Evolutionary conservation across 2,888 invertebrate genomes (phyloP).

Genomic region (Ichneumoninae sp.): DNA sequence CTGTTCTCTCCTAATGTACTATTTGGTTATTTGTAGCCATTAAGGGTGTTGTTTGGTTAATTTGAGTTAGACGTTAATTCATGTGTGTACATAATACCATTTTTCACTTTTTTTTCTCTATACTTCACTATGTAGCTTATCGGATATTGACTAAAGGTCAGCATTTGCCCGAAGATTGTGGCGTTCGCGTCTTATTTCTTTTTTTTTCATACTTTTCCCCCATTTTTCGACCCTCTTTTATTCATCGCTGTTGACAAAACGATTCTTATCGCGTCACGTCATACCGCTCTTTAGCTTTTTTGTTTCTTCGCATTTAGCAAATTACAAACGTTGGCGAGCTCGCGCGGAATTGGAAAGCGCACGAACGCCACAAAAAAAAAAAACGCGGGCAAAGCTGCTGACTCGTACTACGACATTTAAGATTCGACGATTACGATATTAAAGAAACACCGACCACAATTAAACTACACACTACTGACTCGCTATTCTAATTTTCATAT

Average conservation of each 20-base stretch:
- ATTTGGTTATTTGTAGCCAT: conserved; percentile 56
- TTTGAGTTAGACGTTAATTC: conserved; percentile 79
- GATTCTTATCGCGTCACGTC: conserved; percentile 52
- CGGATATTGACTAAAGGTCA: conserved; percentile 81
- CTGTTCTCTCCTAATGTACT: conserved; percentile 59
- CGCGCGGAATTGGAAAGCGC: neutral
- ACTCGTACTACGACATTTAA: conserved; percentile 82
- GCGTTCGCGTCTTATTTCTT: conserved; percentile 22
- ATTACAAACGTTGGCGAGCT: neutral
- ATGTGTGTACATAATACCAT: conserved; percentile 58
- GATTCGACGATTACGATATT: conserved; percentile 83
- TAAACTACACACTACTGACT: conserved; percentile 82
- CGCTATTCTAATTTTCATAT: conserved; percentile 82
- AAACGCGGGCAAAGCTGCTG: conserved; percentile 71
- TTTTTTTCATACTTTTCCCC: conserved; percentile 18
- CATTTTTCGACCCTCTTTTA: conserved; percentile 10
- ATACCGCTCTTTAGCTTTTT: conserved; percentile 14
- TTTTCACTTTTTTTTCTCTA: conserved; percentile 77
- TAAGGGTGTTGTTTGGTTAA: conserved; percentile 81
- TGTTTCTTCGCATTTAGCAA: conserved; percentile 8
- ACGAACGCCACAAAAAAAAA: conserved; percentile 23
- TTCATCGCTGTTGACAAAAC: conserved; percentile 25
- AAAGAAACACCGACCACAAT: conserved; percentile 83
- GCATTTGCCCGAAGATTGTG: conserved; percentile 70
- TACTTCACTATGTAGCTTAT: conserved; percentile 82